These are phyloP conservation scores for Malthinus seriepunctatus DNA, from an alignment of 2,888 invertebrate species.

Conservation along the genomic window DNA sequence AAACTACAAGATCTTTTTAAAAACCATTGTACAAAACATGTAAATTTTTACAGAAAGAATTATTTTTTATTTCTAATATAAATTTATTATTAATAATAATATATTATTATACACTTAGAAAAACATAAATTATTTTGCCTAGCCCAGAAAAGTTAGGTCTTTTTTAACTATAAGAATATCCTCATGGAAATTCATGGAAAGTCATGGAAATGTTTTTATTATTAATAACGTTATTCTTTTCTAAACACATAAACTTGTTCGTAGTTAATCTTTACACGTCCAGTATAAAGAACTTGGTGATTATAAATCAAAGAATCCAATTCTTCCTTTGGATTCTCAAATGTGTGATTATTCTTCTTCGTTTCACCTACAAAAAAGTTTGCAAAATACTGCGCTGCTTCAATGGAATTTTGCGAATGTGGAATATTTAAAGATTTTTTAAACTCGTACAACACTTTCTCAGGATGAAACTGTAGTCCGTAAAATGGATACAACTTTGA, in stretches of 20 bases:
- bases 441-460: conserved; percentile 84
- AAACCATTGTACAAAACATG: no score
- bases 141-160: no score
- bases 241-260: conserved; percentile 73
- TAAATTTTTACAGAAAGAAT: no score
- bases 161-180: no score
- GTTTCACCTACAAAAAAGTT: conserved; percentile 81
- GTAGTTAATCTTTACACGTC: conserved; percentile 59
- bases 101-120: no score
- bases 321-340: conserved; percentile 56
- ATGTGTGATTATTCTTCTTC: conserved; percentile 66
- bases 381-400: conserved; percentile 74
- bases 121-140: no score
- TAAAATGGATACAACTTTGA: conserved; percentile 76
- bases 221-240: no score
- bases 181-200: no score
- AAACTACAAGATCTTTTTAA: no score
- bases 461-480: conserved; percentile 90
- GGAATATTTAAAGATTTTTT: conserved; percentile 62
- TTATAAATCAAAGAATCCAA: conserved; percentile 71
- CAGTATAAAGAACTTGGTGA: conserved; percentile 65
- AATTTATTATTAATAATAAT: no score
- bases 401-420: conserved; percentile 66
- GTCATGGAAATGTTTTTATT: no score
- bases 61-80: no score